A percentile compares a stretch with the other conserved stretches of the same genome.
These are phyloP conservation scores for Megalopta genalis DNA, from an alignment of 1,140 invertebrate genomes.

Conservation along the genomic window DNA sequence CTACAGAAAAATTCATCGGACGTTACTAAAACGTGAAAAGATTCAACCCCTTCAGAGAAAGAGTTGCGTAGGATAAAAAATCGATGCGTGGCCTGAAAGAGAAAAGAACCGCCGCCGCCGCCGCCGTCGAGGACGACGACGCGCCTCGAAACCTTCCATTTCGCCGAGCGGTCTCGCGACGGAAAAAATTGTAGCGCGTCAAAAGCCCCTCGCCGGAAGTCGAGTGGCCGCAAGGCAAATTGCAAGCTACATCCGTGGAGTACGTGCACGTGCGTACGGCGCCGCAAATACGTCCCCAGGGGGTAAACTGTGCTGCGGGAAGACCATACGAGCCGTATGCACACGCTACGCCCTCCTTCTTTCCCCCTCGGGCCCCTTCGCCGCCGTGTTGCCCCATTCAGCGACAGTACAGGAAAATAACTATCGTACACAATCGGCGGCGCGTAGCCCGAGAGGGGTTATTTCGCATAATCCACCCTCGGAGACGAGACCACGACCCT, in stretches of 20 bases:
- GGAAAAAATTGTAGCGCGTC: constrained; percentile 48
- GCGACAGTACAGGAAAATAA: constrained; percentile 59
- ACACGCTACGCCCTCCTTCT: background rate
- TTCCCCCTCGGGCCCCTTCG: background rate
- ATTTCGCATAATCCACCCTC: constrained; percentile 67
- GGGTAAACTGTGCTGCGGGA: constrained; percentile 43
- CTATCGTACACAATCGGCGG: constrained; percentile 61
- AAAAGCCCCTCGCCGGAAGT: constrained; percentile 51
- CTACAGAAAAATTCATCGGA: no score
- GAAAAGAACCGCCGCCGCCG: background rate
- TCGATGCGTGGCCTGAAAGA: background rate
- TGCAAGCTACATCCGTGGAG: constrained; percentile 51
- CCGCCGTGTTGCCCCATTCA: constrained; percentile 24
- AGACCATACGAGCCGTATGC: constrained; percentile 30
- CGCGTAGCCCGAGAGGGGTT: constrained; percentile 61
- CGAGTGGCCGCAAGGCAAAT: constrained; percentile 54
- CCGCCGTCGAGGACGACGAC: no score
- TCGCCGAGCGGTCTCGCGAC: background rate
- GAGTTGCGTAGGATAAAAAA: background rate
- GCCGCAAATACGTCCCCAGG: constrained; percentile 50
- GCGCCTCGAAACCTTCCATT: background rate
- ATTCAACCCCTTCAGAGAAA: no score
- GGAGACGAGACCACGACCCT: constrained; percentile 45
- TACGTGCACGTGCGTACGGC: constrained; percentile 39
- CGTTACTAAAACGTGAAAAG: no score